phyloP scores from a whole-genome alignment of 2,113 vertebrate species.

The Mustelus asterias region DNA sequence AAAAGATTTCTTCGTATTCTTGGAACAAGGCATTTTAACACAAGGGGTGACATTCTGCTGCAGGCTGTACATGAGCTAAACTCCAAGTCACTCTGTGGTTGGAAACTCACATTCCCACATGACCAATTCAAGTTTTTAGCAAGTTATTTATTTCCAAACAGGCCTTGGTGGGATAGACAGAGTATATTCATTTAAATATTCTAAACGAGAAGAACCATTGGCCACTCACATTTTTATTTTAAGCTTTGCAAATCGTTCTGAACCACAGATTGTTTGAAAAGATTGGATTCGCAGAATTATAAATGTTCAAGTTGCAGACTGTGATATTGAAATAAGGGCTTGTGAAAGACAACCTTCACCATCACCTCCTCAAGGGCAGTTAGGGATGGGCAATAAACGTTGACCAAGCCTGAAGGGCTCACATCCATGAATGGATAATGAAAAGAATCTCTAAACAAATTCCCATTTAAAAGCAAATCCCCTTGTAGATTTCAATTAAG shows the following conservation, averaged over 20 bases:
- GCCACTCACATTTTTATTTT: neutral
- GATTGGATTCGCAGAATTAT: neutral
- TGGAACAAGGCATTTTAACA: slow-evolving; percentile 46
- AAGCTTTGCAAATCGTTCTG: neutral
- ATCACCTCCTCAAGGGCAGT: too few species aligned
- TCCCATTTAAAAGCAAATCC: neutral
- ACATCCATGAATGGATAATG: too few species aligned
- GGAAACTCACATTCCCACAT: slow-evolving; percentile 40
- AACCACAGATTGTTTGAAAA: neutral
- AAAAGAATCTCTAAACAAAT: neutral
- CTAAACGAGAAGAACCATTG: neutral
- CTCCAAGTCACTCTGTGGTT: slow-evolving; percentile 43
- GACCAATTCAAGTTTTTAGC: slow-evolving; percentile 24
- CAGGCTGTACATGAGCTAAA: slow-evolving; percentile 48
- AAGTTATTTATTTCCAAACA: slow-evolving; percentile 13
- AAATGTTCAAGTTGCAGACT: neutral
- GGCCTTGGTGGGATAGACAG: neutral
- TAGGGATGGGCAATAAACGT: too few species aligned
- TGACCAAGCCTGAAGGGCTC: too few species aligned
- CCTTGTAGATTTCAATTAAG: neutral
- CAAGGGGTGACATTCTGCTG: slow-evolving; percentile 43
- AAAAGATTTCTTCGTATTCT: slow-evolving; percentile 45
- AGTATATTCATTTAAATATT: neutral
- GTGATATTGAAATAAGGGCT: neutral
- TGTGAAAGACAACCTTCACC: neutral